A percentile compares a stretch with the other conserved stretches of the same genome.
phyloP scores from a whole-genome alignment of 2,797 vertebrate species.

The Neopelma chrysocephalum region DNA sequence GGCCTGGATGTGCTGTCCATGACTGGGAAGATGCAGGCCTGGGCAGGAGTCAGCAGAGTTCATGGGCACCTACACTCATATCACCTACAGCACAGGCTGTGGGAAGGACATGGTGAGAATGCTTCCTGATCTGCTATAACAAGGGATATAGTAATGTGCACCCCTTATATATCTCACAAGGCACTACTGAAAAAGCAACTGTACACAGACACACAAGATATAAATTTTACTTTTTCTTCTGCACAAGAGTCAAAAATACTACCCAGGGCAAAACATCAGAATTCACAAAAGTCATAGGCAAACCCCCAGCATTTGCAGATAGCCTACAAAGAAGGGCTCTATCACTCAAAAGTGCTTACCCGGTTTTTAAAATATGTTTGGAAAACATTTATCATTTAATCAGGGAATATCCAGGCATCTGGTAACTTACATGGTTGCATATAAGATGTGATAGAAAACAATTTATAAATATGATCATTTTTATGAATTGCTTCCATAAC shows the following conservation, averaged over 20 bases:
- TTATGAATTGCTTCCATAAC: not conserved
- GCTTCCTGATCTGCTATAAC: not conserved
- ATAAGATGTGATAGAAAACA: not conserved
- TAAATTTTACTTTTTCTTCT: fast-evolving
- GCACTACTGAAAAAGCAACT: not conserved
- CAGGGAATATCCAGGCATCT: not conserved
- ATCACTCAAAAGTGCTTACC: not conserved
- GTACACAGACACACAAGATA: not conserved
- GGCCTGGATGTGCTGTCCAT: not conserved
- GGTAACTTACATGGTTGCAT: not conserved
- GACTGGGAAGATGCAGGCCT: fast-evolving
- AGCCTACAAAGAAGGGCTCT: not conserved
- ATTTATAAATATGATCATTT: not conserved
- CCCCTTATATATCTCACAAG: not conserved
- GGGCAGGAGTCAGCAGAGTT: not conserved
- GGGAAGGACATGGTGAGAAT: fast-evolving
- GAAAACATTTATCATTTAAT: not conserved
- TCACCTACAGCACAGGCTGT: not conserved
- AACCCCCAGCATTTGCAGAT: not conserved
- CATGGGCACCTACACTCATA: fast-evolving
- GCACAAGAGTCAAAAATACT: not conserved
- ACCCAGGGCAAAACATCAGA: not conserved
- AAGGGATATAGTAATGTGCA: not conserved
- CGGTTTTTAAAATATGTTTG: not conserved
- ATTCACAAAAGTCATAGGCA: not conserved